These are phyloP conservation scores for Trilocha varians DNA, from an alignment of 2,888 invertebrate species.

Conservation along the genomic window DNA sequence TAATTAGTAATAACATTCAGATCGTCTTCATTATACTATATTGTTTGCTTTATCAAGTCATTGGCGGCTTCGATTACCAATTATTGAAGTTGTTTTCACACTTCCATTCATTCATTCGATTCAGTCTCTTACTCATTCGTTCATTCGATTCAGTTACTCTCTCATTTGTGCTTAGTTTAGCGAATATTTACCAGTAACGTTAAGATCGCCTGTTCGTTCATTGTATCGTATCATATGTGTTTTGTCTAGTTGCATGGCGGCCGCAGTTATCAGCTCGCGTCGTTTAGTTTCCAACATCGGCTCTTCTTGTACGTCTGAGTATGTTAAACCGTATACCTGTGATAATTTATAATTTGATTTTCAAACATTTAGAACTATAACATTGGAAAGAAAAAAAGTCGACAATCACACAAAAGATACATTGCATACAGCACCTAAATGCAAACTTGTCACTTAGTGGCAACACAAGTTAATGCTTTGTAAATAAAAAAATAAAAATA, in stretches of 20 bases:
- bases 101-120: background rate
- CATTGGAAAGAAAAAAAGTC: background rate
- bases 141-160: background rate
- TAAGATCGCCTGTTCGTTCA: constrained; percentile 85
- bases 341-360: background rate
- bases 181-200: constrained; percentile 71
- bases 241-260: constrained; percentile 90
- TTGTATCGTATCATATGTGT: constrained; percentile 96
- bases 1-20: too few relatives aligned
- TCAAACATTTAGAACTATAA: too few relatives aligned
- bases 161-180: background rate
- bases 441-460: too few relatives aligned
- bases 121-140: too few relatives aligned
- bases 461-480: too few relatives aligned
- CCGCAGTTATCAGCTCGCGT: constrained; percentile 81
- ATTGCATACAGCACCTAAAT: too few relatives aligned
- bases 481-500: too few relatives aligned
- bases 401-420: too few relatives aligned
- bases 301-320: constrained; percentile 79
- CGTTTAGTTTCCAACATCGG: constrained; percentile 85
- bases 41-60: too few relatives aligned
- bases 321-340: constrained; percentile 76
- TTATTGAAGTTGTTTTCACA: background rate
- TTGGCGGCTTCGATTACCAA: too few relatives aligned
- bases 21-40: too few relatives aligned